Evolutionary conservation across 2,888 invertebrate genomes (phyloP), one percentile per base, ranked within the genome.

Genomic region (Ormyrus nitidulus): DNA sequence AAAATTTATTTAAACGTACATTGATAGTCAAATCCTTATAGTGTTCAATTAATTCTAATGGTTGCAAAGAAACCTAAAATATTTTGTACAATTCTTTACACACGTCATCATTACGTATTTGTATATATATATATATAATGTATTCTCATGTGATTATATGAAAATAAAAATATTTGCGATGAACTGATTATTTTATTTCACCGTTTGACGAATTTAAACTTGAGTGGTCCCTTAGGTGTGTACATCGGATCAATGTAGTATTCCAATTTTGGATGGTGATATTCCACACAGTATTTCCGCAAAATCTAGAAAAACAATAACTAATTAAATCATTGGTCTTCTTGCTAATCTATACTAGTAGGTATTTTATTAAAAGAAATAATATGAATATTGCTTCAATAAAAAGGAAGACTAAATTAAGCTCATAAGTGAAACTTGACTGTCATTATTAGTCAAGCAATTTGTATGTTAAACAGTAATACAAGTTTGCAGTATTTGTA

Each of bases 201-300:
- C 85, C 93, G 92, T 64, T 93, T 92, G 9, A 92, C 91, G 79
- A 95, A 92, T 84, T 92, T 93, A 53, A 95, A 89, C 85, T 92
- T 93, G 53, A 95, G 91, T 0, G 94, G 94, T 82, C 95, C 94
- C 82, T 94, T 93, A 0, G 95, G 95, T 0, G 94, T 94, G 86
- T 94, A 95, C 93, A 95, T 94, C 0, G 94, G 94, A 85, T 94
- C 93, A 3, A 94, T 92, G 84, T 93, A 92, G 85, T 94, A 94
- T 11, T 94, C 93, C 87, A 95, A 85, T n/a, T 92, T 93, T 65
- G 93, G 91, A 83, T 94, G 91, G 83, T 93, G 92, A 85, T 94
- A 95, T 85, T 94, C 94, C 88, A 95, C 90, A 86, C 92, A 92
- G 87, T 93, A 94, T 0, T 92, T 90, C 86, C 93, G 93, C 58